phyloP scores from a whole-genome alignment of 2,888 invertebrate species.

The Philereme transversata region DNA sequence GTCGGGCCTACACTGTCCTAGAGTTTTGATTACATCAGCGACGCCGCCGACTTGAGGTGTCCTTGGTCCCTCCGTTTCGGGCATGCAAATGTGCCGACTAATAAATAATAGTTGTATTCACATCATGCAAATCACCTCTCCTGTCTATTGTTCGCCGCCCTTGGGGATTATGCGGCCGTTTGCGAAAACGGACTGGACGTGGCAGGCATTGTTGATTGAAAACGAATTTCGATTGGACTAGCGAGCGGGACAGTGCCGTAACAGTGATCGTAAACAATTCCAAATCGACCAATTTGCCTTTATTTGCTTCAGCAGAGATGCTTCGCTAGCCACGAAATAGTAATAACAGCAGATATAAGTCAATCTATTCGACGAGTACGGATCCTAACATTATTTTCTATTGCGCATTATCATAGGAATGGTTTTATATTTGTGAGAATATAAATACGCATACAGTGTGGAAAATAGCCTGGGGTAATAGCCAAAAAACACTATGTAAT shows the following conservation, averaged over 20 bases:
- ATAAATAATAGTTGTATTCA: constrained; percentile 56
- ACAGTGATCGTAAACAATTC: constrained; percentile 54
- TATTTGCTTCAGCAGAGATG: constrained; percentile 13
- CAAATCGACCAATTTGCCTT: constrained; percentile 29
- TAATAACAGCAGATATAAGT: constrained; percentile 50
- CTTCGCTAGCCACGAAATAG: constrained; percentile 40
- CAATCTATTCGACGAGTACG: constrained; percentile 47
- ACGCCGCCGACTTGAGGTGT: constrained; percentile 57
- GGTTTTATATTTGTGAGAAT: constrained; percentile 47
- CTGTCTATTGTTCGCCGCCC: constrained; percentile 76
- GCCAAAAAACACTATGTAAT: constrained; percentile 29
- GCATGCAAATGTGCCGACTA: constrained; percentile 77
- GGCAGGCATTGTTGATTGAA: constrained; percentile 67
- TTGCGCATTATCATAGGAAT: constrained; percentile 51
- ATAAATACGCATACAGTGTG: constrained; percentile 38
- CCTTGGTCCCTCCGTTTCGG: constrained; percentile 66
- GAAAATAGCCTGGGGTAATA: constrained; percentile 32
- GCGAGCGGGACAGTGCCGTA: constrained; percentile 34
- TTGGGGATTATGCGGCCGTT: constrained; percentile 70
- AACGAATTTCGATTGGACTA: constrained; percentile 67
- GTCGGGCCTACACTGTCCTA: constrained; percentile 32
- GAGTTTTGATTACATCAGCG: constrained; percentile 72
- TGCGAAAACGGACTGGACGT: constrained; percentile 52
- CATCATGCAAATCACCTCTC: constrained; percentile 74
- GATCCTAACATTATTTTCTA: constrained; percentile 37